Evolutionary conservation across 2,113 vertebrate genomes (phyloP).

Genomic region (Phyllopteryx taeniolatus): DNA sequence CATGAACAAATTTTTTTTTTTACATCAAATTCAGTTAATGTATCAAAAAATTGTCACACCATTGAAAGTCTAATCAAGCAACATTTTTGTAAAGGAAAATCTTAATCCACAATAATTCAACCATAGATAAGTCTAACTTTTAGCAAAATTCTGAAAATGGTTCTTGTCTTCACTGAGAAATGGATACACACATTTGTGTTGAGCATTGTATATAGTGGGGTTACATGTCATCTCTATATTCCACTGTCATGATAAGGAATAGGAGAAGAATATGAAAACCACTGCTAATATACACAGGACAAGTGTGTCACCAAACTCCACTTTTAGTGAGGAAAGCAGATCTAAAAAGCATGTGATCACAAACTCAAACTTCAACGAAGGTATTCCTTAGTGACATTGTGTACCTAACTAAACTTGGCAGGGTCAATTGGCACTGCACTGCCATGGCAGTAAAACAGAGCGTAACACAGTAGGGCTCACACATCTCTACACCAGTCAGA

Average conservation of each 20-base stretch:
- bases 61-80: too few relatives aligned
- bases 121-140: too few relatives aligned
- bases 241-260: not conserved
- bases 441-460: constrained; percentile 9
- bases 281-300: not conserved
- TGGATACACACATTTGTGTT: too few relatives aligned
- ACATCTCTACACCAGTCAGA: constrained; percentile 2
- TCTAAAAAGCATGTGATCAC: not conserved
- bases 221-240: too few relatives aligned
- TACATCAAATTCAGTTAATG: too few relatives aligned
- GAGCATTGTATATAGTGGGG: too few relatives aligned
- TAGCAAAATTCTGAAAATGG: too few relatives aligned
- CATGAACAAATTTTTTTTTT: too few relatives aligned
- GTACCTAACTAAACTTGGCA: constrained; percentile 21
- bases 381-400: not conserved
- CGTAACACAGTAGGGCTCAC: not conserved
- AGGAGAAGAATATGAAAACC: not conserved
- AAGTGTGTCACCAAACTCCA: not conserved
- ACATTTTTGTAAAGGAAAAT: too few relatives aligned
- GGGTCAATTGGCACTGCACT: constrained; percentile 8
- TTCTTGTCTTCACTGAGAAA: too few relatives aligned
- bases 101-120: too few relatives aligned
- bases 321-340: not conserved
- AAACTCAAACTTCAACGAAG: not conserved
- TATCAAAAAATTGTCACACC: too few relatives aligned